phyloP scores from a whole-genome alignment of 1,140 invertebrate species.

The Aradophagus sp. region DNA sequence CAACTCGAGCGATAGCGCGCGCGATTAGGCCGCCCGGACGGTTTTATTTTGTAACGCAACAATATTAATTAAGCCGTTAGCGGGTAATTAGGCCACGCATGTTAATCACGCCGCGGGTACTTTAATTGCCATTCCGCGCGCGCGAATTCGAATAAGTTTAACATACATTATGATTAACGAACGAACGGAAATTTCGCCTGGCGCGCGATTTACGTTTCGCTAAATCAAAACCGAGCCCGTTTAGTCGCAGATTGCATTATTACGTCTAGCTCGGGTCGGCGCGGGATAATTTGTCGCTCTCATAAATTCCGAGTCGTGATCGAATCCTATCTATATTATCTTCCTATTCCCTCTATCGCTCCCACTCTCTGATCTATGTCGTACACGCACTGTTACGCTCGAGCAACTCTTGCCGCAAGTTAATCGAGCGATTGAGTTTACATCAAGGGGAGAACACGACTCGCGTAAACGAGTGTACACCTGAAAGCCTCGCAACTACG shows the following conservation, averaged over 20 bases:
- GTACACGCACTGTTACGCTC: constrained; percentile 60
- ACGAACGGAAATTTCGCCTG: constrained; percentile 12
- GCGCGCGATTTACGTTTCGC: constrained; percentile 7
- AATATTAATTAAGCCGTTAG: constrained; percentile 30
- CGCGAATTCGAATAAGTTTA: constrained; percentile 6
- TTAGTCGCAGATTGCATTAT: constrained; percentile 38
- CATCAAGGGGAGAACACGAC: constrained; percentile 55
- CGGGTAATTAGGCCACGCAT: constrained; percentile 12
- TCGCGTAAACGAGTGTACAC: constrained; percentile 56
- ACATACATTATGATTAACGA: constrained; percentile 21
- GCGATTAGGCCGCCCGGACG: constrained; percentile 12
- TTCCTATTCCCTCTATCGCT: constrained; percentile 43
- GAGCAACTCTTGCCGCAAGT: constrained; percentile 59
- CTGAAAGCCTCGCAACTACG: constrained; percentile 32
- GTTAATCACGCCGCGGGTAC: constrained; percentile 9
- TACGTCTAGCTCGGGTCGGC: constrained; percentile 13
- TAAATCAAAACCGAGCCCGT: constrained; percentile 22
- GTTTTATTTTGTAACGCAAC: constrained; percentile 6
- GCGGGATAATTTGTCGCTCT: constrained; percentile 46
- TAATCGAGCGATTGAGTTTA: constrained; percentile 65
- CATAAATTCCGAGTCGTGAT: constrained; percentile 44
- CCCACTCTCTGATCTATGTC: constrained; percentile 45
- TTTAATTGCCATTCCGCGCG: constrained; percentile 1
- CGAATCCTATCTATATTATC: constrained; percentile 50
- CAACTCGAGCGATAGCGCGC: constrained; percentile 5